Conservation (phyloP, 2,888 invertebrate genomes). For the Lutraria lutraria region DNA sequence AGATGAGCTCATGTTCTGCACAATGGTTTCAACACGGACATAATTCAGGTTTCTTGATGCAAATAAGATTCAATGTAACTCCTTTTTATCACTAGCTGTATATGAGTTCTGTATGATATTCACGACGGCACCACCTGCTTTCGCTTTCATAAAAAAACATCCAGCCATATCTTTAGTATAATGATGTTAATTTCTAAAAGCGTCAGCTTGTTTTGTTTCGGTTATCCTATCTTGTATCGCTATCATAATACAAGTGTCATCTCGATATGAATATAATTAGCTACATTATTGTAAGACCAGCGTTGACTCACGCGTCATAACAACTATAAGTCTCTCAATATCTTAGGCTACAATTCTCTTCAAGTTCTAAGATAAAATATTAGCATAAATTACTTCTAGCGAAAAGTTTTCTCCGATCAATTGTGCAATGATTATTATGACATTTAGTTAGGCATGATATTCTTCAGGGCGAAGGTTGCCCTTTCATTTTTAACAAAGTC, state of each 20-base stretch:
- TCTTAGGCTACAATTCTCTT: background rate
- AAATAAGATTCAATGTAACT: constrained; percentile 22
- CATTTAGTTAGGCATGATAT: constrained; percentile 5
- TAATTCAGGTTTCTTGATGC: background rate
- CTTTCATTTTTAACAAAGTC: constrained; percentile 13
- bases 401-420: constrained; percentile 15
- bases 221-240: constrained; percentile 7
- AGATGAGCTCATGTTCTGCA: background rate
- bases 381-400: constrained; percentile 21
- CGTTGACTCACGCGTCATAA: background rate
- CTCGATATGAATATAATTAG: constrained; percentile 22
- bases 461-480: constrained; percentile 17
- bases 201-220: background rate
- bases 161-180: constrained; percentile 16
- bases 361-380: constrained; percentile 15
- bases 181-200: constrained; percentile 3
- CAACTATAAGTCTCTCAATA: constrained; percentile 9
- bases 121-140: constrained; percentile 9
- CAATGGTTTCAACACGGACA: background rate
- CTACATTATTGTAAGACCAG: background rate
- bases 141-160: background rate
- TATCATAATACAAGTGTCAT: constrained; percentile 11
- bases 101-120: background rate
- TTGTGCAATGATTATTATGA: constrained; percentile 11
- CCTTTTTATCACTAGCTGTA: background rate